Conservation (phyloP, 2,113 vertebrate genomes). For the Periophthalmus modestus region DNA sequence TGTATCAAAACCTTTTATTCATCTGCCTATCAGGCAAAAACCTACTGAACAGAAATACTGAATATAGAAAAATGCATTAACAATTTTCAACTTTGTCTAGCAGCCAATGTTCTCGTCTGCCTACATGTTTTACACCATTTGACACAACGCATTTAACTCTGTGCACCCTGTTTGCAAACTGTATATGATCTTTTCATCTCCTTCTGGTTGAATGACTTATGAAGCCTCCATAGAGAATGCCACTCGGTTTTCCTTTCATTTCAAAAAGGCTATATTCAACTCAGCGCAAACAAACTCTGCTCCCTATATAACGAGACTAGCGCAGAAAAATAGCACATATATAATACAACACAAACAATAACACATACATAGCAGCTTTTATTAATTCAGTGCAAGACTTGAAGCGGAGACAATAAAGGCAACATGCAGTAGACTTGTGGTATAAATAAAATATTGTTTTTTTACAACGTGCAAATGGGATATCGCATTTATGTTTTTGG, state of each 20-base stretch:
- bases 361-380: conserved; percentile 18
- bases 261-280: conserved; percentile 1
- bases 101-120: not conserved
- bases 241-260: not conserved
- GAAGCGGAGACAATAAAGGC: conserved; percentile 26
- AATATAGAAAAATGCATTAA: not conserved
- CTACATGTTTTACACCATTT: not conserved
- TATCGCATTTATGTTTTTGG: conserved; percentile 21
- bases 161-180: not conserved
- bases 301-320: not conserved
- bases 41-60: not conserved
- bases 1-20: too few relatives aligned
- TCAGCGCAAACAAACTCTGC: not conserved
- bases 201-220: conserved; percentile 30
- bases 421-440: conserved; percentile 24
- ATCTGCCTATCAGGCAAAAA: too few relatives aligned
- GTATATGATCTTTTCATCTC: conserved; percentile 11
- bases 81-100: not conserved
- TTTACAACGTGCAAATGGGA: conserved; percentile 23
- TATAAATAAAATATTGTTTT: conserved; percentile 55
- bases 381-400: conserved; percentile 51
- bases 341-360: too few relatives aligned
- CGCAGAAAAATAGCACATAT: not conserved
- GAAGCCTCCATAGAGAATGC: conserved; percentile 1
- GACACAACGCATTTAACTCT: conserved; percentile 5